These are phyloP conservation scores for Theretra japonica DNA, from an alignment of 2,888 invertebrate species.

Conservation along the genomic window DNA sequence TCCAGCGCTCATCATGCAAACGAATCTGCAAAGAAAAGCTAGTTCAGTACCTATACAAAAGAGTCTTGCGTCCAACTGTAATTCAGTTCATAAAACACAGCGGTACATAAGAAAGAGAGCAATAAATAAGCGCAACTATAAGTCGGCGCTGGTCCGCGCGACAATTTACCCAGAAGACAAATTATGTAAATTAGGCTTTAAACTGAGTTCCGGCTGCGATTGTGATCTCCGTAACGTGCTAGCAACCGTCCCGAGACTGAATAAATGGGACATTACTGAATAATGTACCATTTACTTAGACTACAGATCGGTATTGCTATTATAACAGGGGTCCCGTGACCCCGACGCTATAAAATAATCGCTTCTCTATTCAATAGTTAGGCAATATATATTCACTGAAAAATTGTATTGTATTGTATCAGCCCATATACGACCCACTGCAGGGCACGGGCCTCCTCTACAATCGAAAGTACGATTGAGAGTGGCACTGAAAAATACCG, in stretches of 20 bases:
- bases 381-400: too few relatives aligned
- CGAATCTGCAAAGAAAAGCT: too few relatives aligned
- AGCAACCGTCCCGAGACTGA: conserved; percentile 33
- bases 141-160: conserved; percentile 29
- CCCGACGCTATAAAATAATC: not conserved
- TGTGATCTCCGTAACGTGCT: conserved; percentile 37
- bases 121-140: conserved; percentile 24
- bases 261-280: conserved; percentile 34
- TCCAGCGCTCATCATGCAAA: too few relatives aligned
- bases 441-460: too few relatives aligned
- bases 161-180: conserved; percentile 34
- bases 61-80: too few relatives aligned
- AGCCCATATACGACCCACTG: too few relatives aligned
- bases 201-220: conserved; percentile 38
- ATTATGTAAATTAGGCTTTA: conserved; percentile 52
- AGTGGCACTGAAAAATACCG: too few relatives aligned
- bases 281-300: conserved; percentile 38
- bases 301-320: conserved; percentile 15
- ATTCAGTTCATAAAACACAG: not conserved
- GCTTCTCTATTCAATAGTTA: not conserved
- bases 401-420: too few relatives aligned
- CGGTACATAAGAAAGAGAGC: not conserved
- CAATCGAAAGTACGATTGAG: too few relatives aligned
- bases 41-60: too few relatives aligned
- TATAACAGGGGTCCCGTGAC: not conserved